These are phyloP conservation scores for Xiphophorus couchianus DNA, from an alignment of 2,113 vertebrate species.

Conservation along the genomic window DNA sequence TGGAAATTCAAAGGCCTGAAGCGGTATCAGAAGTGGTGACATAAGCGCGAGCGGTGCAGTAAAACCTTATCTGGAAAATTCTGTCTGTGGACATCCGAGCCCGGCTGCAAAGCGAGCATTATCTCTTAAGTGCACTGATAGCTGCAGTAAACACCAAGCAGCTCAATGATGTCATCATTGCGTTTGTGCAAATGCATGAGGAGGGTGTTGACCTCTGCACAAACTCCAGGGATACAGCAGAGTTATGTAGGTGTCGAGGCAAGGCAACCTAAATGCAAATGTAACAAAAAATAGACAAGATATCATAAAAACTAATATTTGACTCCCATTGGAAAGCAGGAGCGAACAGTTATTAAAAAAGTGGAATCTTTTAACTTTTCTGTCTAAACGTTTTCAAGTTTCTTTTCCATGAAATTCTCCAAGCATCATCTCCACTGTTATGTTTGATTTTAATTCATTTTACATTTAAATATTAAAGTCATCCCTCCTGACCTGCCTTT, in stretches of 20 bases:
- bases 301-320: too few relatives aligned
- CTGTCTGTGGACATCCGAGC: background rate
- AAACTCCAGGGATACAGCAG: conserved; percentile 29
- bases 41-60: conserved; percentile 41
- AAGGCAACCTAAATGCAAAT: background rate
- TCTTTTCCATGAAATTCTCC: background rate
- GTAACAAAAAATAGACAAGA: too few relatives aligned
- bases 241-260: conserved; percentile 39
- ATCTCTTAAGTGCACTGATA: conserved; percentile 52
- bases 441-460: background rate
- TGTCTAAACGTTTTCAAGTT: background rate
- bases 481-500: background rate
- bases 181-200: conserved; percentile 29
- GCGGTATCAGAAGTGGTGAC: conserved; percentile 52
- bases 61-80: conserved; percentile 51
- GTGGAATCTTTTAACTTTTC: too few relatives aligned
- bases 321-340: background rate
- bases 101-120: conserved; percentile 11
- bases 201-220: conserved; percentile 41
- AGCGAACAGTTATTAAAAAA: too few relatives aligned
- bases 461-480: background rate
- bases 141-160: conserved; percentile 35
- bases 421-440: background rate
- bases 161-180: conserved; percentile 39
- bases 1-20: conserved; percentile 32